Conservation (phyloP, 2,113 vertebrate species). For the Menidia beryllina region DNA sequence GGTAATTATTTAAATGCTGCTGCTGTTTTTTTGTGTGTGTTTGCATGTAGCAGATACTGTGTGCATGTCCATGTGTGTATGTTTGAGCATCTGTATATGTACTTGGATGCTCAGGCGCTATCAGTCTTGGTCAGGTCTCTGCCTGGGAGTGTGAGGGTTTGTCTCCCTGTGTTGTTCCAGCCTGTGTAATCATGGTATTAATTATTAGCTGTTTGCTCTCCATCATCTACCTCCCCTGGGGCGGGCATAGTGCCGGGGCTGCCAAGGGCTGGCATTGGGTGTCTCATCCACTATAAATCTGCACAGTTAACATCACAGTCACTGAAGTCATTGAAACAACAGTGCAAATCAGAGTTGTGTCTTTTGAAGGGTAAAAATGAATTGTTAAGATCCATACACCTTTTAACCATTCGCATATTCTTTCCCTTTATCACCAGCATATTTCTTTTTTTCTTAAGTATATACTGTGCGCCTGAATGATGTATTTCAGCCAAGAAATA, state of each 20-base stretch:
- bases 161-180: conserved; percentile 80
- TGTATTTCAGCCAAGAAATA: conserved; percentile 62
- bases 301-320: conserved; percentile 70
- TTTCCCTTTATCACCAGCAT: not conserved
- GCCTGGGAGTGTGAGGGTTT: conserved; percentile 74
- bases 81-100: conserved; percentile 68
- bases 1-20: conserved; percentile 26
- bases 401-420: not conserved
- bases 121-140: conserved; percentile 79
- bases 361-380: conserved; percentile 10
- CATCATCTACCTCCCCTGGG: conserved; percentile 78
- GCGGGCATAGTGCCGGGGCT: conserved; percentile 72
- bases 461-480: conserved; percentile 42
- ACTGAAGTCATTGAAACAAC: conserved; percentile 36
- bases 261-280: conserved; percentile 72
- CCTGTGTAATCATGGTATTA: conserved; percentile 83
- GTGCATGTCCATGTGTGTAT: conserved; percentile 40
- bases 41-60: not conserved
- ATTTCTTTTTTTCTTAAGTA: conserved; percentile 2
- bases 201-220: conserved; percentile 86
- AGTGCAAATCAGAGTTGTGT: not conserved
- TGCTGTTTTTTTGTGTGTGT: conserved; percentile 14
- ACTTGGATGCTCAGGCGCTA: conserved; percentile 57
- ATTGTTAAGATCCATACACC: not conserved
- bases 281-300: conserved; percentile 77